Base-by-base conservation (phyloP, 2,888 invertebrate genomes). In the Eudemis profundana region DNA sequence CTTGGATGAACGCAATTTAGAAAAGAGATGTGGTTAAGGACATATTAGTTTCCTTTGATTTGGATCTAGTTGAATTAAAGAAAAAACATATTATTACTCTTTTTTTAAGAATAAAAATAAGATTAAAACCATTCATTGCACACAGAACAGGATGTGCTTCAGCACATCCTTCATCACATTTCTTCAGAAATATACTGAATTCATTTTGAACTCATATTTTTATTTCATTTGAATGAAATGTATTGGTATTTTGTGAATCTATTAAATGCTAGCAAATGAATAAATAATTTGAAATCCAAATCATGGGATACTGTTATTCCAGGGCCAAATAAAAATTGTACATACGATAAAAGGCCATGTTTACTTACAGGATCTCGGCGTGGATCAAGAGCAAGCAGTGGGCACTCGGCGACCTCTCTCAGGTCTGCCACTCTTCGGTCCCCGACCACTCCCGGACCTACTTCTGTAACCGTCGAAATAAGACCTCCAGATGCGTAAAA, bases 341-440 rank as follows among this genome's bases (percentile, higher is more conserved):
- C 4, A 17, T 23, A 36, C 21, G 53, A 23, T 15, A 47, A 14
- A 14, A 19, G 4, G 4, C 21, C 19, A 8, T 46, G 19, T 19
- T 54, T 54, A 40, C 71, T 78, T 84, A 12, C 83, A 92, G 92
- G 92, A n/a, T 89, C 90, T 72, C 93, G 95, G 70, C 94, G 96
- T 68, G 96, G 95, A 68, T 96, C 96, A 68, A 94, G 95, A 80
- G 95, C 95, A 53, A 95, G 95, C 84, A 96, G 96, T 81, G 96
- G 95, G 74, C 95, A 95, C 62, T 96, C 96, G n/a, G 95, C 94
- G 56, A 93, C 95, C 19, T 96, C 96, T 23, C 86, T 94, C 72
- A 93, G 95, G 75, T 95, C 96, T 63, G 95, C 94, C 68, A 95
- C 80, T 73, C 86, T 85, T 15, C 85, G 84, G 40, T 91, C 89